Percentiles rank a stretch among this genome's conserved stretches.
These are phyloP conservation scores for Geopemphigus sp. DNA, from an alignment of 1,140 invertebrate genomes.

Conservation along the genomic window DNA sequence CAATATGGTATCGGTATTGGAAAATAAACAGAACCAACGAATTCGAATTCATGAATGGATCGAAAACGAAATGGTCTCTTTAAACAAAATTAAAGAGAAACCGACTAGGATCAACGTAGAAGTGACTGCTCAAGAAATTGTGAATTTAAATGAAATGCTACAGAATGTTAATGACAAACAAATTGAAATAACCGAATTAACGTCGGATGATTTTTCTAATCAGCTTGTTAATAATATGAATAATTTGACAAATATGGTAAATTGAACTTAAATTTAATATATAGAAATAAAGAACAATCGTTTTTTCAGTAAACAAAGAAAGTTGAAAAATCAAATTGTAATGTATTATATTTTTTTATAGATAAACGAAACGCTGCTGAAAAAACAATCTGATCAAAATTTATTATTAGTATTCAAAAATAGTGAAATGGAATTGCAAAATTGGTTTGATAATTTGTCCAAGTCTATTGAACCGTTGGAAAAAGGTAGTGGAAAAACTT, in stretches of 20 bases:
- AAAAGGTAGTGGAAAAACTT: constrained; percentile 78
- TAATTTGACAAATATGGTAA: constrained; percentile 1
- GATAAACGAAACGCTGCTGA: constrained; percentile 69
- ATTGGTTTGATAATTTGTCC: constrained; percentile 75
- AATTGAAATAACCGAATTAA: constrained; percentile 18
- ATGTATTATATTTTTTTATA: constrained; percentile 53
- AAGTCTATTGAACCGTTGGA: constrained; percentile 78
- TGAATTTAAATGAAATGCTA: constrained; percentile 14
- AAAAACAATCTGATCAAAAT: constrained; percentile 72
- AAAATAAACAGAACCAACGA: constrained; percentile 21
- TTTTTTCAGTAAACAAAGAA: no score
- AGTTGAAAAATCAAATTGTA: no score
- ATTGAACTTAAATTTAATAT: neutral
- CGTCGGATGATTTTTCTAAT: neutral
- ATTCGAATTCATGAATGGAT: constrained; percentile 16
- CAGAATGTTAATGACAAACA: constrained; percentile 26
- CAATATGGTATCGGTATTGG: constrained; percentile 11
- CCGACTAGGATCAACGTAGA: constrained; percentile 21
- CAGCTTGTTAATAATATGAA: constrained; percentile 7
- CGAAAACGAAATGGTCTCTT: neutral
- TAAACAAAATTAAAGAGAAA: constrained; percentile 27
- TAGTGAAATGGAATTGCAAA: constrained; percentile 71
- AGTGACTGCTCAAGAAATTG: constrained; percentile 13
- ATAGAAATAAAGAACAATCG: no score
- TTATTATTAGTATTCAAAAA: constrained; percentile 76